Evolutionary conservation across 2,113 vertebrate species (phyloP).

Genomic region (Psophia crepitans): DNA sequence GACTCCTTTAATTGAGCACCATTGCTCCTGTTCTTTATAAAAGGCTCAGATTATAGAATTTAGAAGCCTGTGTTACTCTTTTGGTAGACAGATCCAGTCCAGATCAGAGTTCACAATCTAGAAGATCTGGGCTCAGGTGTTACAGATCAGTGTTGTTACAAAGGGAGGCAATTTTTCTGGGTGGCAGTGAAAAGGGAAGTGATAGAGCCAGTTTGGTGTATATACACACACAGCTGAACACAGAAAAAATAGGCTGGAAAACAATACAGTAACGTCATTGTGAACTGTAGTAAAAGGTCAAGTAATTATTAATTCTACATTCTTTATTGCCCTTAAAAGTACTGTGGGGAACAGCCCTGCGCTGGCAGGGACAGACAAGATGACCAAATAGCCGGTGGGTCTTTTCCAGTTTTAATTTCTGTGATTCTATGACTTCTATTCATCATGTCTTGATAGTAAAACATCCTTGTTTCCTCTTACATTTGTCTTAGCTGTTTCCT

Average conservation of each 20-base stretch:
- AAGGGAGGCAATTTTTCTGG: not conserved
- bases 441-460: conserved; percentile 14
- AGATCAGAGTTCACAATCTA: not conserved
- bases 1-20: not conserved
- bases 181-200: not conserved
- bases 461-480: not conserved
- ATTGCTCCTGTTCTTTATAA: not conserved
- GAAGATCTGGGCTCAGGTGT: not conserved
- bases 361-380: not conserved
- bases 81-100: not conserved
- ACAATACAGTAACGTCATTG: not conserved
- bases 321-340: not conserved
- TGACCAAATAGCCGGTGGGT: not conserved
- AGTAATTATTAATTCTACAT: not conserved
- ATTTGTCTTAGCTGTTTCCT: not conserved
- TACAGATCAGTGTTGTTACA: not conserved
- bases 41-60: not conserved
- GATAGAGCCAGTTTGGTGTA: not conserved
- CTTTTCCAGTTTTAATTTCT: conserved; percentile 33
- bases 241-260: not conserved
- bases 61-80: not conserved
- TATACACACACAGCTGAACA: not conserved
- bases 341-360: not conserved
- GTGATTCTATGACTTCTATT: not conserved
- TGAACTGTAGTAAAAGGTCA: not conserved